Percentiles rank a stretch among this genome's conserved stretches.
phyloP scores from a whole-genome alignment of 2,113 vertebrate species.

The Hyla sarda region DNA sequence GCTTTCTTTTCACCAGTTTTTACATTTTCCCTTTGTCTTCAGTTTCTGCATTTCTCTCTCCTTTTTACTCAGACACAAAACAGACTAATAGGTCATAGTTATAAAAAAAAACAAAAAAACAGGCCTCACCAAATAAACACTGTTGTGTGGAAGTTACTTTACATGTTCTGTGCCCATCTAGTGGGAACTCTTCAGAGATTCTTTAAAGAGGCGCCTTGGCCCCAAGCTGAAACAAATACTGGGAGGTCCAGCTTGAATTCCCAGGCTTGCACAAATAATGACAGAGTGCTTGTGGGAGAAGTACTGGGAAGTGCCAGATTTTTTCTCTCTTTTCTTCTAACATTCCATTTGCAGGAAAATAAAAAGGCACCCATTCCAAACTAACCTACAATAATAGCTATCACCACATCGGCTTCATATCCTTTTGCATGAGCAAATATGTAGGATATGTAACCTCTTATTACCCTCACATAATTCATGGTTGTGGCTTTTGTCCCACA shows the following conservation, averaged over 20 bases:
- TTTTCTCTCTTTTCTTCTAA: slow-evolving; percentile 64
- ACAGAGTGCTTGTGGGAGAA: slow-evolving; percentile 74
- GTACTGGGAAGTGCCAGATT: slow-evolving; percentile 73
- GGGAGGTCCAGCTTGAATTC: slow-evolving; percentile 82
- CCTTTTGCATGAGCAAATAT: neutral
- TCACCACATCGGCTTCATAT: slow-evolving; percentile 22
- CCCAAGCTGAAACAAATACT: slow-evolving; percentile 81
- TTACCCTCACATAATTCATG: neutral
- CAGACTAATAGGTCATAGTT: neutral
- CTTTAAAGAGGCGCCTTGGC: slow-evolving; percentile 79
- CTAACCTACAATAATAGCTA: neutral
- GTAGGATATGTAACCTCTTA: slow-evolving; percentile 16
- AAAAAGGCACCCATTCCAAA: neutral
- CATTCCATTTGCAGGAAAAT: slow-evolving; percentile 63
- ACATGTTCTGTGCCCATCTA: neutral
- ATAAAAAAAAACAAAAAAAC: neutral
- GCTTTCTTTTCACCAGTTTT: neutral
- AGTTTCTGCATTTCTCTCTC: neutral
- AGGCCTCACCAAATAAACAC: slow-evolving; percentile 1
- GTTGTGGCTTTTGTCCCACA: slow-evolving; percentile 27
- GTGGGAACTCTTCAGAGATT: slow-evolving; percentile 61
- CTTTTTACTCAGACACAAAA: neutral
- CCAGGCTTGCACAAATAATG: slow-evolving; percentile 79
- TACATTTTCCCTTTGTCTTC: neutral
- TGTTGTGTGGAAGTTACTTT: slow-evolving; percentile 22